phyloP scores from a whole-genome alignment of 2,113 vertebrate genomes.

The Oreotrochilus melanogaster region DNA sequence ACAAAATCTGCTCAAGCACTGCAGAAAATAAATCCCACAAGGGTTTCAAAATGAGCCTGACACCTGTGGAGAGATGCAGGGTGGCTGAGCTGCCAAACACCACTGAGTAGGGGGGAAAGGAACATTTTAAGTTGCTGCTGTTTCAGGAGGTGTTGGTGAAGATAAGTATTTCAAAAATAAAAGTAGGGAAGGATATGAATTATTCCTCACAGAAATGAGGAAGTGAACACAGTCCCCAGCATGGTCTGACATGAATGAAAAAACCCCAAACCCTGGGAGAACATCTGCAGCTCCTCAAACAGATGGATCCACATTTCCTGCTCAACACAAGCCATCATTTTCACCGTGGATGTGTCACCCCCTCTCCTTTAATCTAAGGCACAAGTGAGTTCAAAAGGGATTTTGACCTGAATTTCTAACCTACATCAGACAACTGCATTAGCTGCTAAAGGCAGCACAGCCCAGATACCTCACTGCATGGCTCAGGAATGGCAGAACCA shows the following conservation, averaged over 20 bases:
- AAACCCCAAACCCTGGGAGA: not conserved
- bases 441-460: not conserved
- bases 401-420: slow-evolving; percentile 12
- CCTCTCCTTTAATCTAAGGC: not conserved
- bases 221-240: not conserved
- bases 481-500: not conserved
- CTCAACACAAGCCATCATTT: not conserved
- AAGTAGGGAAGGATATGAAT: too few species aligned
- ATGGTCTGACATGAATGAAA: not conserved
- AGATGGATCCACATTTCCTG: not conserved
- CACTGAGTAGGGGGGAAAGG: not conserved
- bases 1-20: not conserved
- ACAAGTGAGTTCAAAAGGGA: not conserved
- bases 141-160: not conserved
- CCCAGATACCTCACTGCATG: not conserved
- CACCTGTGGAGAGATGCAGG: fast-evolving
- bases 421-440: not conserved
- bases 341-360: not conserved
- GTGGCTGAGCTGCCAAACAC: fast-evolving
- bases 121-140: not conserved
- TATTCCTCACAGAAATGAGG: not conserved
- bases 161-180: too few species aligned
- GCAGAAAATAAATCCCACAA: not conserved
- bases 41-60: not conserved
- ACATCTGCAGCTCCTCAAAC: not conserved